Base-by-base conservation (phyloP, 2,113 vertebrate species). In the Pica pica region DNA sequence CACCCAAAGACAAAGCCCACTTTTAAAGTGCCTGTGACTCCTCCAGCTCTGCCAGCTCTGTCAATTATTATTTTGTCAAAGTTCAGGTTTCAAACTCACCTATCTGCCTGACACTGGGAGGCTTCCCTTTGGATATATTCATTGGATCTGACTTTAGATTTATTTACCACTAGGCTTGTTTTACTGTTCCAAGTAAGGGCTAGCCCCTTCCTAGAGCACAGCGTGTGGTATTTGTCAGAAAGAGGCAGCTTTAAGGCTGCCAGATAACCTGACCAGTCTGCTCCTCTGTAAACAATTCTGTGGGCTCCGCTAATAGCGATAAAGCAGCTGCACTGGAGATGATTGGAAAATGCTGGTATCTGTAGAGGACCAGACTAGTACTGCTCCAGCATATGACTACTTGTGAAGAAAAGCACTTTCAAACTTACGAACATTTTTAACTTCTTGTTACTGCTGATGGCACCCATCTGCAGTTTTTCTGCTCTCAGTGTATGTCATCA, bases 241-340 rank as follows among this genome's bases (percentile, higher is more conserved):
- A 12, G 59, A 59, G 30, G 30, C 69, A 87, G 87, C 61, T 95
- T 79, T 82, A 68, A 41, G 71, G 73, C 61, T 93, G 59, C 47
- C 42, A 75, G 88, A 95, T 92, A 94, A 91, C 44, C 50, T 7
- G 39, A 53, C 57, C 56, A 61, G 76, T 64, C 75, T 55, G 46
- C 27, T 91, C 24, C 35, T 80, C 56, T 89, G 73, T 46, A 57
- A 71, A 78, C 52, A 27, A 5, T 53, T 63, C 56, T 68, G 47
- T 83, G 77, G 31, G 47, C 26, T 46, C 56, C 91, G 81, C 68
- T 95, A 87, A 55, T 69, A 86, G 69, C 0, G 5, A 59, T 60
- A 83, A 86, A 88, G 65, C 82, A 61, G 61, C 86, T 87, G 83
- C 50, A 47, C 24, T 65, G 64, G 67, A 47, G 63, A 35, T 11